Conservation (phyloP, 2,888 invertebrate genomes). For the Plebejus anna region DNA sequence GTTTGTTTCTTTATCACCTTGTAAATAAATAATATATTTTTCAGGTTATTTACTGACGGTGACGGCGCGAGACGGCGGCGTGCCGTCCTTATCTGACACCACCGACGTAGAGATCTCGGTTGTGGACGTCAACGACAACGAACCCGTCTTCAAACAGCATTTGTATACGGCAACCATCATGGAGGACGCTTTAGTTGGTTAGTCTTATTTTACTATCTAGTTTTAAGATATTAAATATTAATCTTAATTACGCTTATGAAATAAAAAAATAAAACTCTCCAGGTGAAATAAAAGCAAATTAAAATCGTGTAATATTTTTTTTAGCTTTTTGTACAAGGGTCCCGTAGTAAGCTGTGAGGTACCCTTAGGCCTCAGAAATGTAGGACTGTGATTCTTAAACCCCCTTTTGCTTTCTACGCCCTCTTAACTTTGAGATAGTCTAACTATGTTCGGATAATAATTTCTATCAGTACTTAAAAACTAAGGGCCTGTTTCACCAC, state of each 20-base stretch:
- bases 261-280: no score
- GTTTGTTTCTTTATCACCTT: not conserved
- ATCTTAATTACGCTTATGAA: not conserved
- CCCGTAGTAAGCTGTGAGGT: no score
- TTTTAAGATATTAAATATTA: not conserved
- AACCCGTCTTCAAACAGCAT: slow-evolving; percentile 90
- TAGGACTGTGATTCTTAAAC: no score
- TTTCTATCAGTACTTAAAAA: no score
- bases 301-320: no score
- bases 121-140: slow-evolving; percentile 97
- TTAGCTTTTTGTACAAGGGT: no score
- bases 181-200: slow-evolving; percentile 92
- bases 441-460: no score
- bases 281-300: no score
- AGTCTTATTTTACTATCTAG: slow-evolving; percentile 37
- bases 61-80: slow-evolving; percentile 95
- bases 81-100: slow-evolving; percentile 93
- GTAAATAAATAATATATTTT: not conserved
- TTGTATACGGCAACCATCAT: slow-evolving; percentile 90
- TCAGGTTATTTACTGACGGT: slow-evolving; percentile 92
- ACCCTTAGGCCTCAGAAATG: no score
- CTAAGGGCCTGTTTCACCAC: no score
- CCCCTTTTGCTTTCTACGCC: no score
- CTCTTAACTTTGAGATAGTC: no score
- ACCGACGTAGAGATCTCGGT: slow-evolving; percentile 97